Percentiles rank a stretch among this genome's conserved stretches.
Conservation (phyloP, 1,140 invertebrate species). For the Drosophila rhopaloa region DNA sequence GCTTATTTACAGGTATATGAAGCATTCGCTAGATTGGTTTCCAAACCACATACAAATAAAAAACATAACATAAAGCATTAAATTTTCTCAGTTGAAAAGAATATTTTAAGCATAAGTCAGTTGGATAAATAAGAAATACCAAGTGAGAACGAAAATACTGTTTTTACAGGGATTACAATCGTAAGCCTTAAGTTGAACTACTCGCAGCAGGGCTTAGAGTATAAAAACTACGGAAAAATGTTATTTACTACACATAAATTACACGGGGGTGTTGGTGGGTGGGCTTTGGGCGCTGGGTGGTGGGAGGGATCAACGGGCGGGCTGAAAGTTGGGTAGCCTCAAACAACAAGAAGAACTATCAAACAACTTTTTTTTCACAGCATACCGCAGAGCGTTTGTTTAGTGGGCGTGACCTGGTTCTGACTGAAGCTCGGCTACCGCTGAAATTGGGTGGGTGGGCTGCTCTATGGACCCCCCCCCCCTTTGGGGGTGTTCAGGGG, state of each 20-base stretch:
- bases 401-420: slow-evolving; percentile 56
- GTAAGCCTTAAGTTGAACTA: not conserved
- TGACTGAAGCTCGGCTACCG: slow-evolving; percentile 2
- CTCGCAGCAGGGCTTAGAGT: not conserved
- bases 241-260: slow-evolving; percentile 80
- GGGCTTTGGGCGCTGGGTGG: not conserved
- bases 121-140: not conserved
- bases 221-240: slow-evolving; percentile 56
- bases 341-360: slow-evolving; percentile 66
- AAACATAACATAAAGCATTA: no score
- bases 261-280: slow-evolving; percentile 1
- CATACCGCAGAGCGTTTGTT: slow-evolving; percentile 65
- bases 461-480: no score
- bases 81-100: no score
- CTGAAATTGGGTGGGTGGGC: slow-evolving; percentile 16
- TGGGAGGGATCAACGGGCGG: not conserved
- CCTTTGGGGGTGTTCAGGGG: no score
- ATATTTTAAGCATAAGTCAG: no score
- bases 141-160: not conserved
- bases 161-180: not conserved
- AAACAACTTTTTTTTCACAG: slow-evolving; percentile 57
- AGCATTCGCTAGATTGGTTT: no score
- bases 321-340: slow-evolving; percentile 30
- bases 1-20: no score
- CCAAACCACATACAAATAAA: no score